Evolutionary conservation across 2,797 vertebrate species (phyloP).

Genomic region (Pyrocephalus nanus): DNA sequence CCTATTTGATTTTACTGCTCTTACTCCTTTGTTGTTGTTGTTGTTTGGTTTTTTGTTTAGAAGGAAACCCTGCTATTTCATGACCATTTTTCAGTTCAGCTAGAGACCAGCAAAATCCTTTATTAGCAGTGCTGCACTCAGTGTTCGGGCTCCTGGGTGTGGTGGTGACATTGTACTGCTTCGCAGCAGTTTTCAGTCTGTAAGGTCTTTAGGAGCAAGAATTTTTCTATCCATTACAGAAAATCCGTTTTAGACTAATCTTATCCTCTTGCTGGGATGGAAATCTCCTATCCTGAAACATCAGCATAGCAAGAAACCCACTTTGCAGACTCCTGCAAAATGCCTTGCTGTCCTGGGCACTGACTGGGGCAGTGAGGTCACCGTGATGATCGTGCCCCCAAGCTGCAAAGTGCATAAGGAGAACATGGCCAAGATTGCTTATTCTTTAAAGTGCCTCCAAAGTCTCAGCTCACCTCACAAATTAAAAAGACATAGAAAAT

Average conservation of each 20-base stretch:
- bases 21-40: background rate
- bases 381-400: rapidly evolving
- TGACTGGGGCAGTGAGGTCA: background rate
- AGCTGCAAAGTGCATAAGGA: background rate
- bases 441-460: background rate
- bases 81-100: background rate
- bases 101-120: background rate
- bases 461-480: background rate
- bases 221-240: background rate
- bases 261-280: background rate
- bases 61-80: background rate
- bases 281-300: background rate
- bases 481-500: background rate
- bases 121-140: background rate
- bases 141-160: background rate
- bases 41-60: background rate
- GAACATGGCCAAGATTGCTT: background rate
- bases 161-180: background rate
- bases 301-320: background rate
- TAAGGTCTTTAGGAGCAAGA: background rate
- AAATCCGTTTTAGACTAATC: constrained; percentile 3
- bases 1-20: background rate
- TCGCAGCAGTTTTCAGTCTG: background rate
- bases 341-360: rapidly evolving
- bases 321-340: background rate